Evolutionary conservation across 2,113 vertebrate species (phyloP).

Genomic region (Hippocampus mohnikei): DNA sequence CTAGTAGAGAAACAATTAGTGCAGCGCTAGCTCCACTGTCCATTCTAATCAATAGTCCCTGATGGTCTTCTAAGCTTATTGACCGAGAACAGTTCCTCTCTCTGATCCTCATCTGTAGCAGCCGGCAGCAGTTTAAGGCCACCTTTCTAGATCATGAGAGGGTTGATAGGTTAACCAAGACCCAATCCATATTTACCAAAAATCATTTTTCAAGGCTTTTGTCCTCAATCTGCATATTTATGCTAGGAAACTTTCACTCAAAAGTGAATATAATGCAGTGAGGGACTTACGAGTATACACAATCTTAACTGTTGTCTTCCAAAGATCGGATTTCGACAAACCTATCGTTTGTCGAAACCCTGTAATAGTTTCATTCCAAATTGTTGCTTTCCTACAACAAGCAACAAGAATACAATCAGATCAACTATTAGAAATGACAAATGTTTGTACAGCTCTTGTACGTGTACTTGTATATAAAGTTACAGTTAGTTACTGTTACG

Average conservation of each 20-base stretch:
- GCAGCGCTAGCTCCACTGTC: conserved; percentile 70
- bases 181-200: conserved; percentile 27
- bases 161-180: conserved; percentile 61
- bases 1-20: conserved; percentile 79
- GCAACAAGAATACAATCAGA: neutral
- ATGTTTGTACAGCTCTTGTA: neutral
- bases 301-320: neutral
- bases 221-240: conserved; percentile 21
- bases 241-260: conserved; percentile 8
- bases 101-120: conserved; percentile 60
- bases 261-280: neutral
- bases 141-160: conserved; percentile 37
- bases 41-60: conserved; percentile 72
- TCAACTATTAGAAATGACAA: neutral
- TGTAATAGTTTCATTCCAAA: neutral
- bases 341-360: neutral
- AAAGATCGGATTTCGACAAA: neutral
- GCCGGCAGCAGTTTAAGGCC: conserved; percentile 46
- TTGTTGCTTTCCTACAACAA: neutral
- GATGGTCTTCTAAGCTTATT: conserved; percentile 75
- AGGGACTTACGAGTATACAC: neutral
- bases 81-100: conserved; percentile 59
- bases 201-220: conserved; percentile 42
- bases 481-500: neutral
- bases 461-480: neutral